phyloP scores from a whole-genome alignment of 2,113 vertebrate species.

The Caracal caracal region DNA sequence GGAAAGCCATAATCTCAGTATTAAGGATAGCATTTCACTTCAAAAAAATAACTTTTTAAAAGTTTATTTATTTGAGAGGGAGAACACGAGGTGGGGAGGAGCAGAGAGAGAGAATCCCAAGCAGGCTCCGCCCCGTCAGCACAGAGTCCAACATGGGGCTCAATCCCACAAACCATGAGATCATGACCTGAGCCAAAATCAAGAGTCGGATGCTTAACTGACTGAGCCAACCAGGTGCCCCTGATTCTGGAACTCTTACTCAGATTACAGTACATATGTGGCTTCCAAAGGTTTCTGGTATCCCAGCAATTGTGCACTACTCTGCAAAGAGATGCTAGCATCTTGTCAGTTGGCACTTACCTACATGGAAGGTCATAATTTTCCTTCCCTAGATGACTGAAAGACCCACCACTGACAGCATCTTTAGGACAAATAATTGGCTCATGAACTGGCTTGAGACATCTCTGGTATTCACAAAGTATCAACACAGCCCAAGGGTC shows the following conservation, averaged over 20 bases:
- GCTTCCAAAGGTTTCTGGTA: neutral
- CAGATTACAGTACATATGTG: neutral
- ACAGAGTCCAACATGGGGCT: neutral
- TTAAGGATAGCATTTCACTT: neutral
- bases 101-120: too few relatives aligned
- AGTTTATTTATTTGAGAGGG: too few relatives aligned
- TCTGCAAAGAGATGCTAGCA: neutral
- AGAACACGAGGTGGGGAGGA: too few relatives aligned
- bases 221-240: neutral
- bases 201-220: neutral
- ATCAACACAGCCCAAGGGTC: too few relatives aligned
- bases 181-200: neutral
- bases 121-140: neutral
- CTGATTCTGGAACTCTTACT: too few relatives aligned
- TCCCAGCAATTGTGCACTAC: neutral
- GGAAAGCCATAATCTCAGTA: neutral
- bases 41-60: neutral
- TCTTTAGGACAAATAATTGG: neutral
- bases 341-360: neutral
- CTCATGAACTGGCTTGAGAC: rapidly evolving
- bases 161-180: neutral
- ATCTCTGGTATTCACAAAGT: rapidly evolving
- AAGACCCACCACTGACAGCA: neutral
- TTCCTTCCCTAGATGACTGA: neutral
- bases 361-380: neutral